phyloP scores from a whole-genome alignment of 2,888 invertebrate species.

The Limnephilus marmoratus region DNA sequence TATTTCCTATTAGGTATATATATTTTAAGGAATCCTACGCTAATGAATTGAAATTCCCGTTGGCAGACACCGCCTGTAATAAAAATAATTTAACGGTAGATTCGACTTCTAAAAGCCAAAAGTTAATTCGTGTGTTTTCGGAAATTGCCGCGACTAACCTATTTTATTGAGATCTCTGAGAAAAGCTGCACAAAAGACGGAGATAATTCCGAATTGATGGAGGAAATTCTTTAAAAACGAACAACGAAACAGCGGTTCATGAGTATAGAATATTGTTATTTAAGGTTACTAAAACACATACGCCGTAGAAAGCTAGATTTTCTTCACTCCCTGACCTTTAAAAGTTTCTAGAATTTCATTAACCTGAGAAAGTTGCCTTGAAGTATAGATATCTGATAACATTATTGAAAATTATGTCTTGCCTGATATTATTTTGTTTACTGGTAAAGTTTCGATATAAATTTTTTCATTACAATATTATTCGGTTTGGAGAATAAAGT shows the following conservation, averaged over 20 bases:
- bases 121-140: neutral
- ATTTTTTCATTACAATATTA: neutral
- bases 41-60: neutral
- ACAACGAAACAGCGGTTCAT: neutral
- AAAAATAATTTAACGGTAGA: neutral
- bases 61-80: neutral
- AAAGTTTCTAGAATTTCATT: neutral
- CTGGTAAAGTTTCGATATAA: neutral
- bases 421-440: conserved; percentile 2
- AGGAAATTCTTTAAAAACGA: neutral
- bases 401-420: conserved; percentile 2
- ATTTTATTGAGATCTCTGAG: neutral
- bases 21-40: neutral
- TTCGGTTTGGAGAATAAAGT: neutral
- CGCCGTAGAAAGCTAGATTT: neutral
- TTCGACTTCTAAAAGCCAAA: neutral
- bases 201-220: neutral
- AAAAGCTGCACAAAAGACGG: neutral
- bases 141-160: neutral
- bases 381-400: conserved; percentile 2
- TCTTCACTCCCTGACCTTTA: neutral
- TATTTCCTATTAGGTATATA: neutral
- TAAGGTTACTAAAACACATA: neutral
- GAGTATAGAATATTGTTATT: neutral
- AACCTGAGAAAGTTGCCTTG: neutral